Base-by-base conservation (phyloP, 2,888 invertebrate species). In the Pandemis cinnamomeana region DNA sequence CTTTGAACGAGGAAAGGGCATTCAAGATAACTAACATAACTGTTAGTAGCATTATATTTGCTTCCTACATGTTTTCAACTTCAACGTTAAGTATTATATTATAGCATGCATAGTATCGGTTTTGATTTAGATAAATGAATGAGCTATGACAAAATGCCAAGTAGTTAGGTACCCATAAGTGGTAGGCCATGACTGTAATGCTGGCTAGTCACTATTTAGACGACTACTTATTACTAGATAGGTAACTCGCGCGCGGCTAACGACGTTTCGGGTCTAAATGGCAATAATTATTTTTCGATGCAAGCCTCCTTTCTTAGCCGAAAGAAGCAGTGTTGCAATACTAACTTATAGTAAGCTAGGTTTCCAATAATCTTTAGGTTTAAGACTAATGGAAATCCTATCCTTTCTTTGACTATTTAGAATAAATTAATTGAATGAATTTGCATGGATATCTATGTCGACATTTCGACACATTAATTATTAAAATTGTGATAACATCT, bases 401-500 rank as follows among this genome's bases (percentile, higher is more conserved):
- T 77, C 78, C 78, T 83, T 82, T 84, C 77, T 80, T 80, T 82
- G 80, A 70, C 64, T 73, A 73, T 53, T 51, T 53, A 70, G 79
- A 77, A 78, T 81, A 82, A 80, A 82, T 80, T 79, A 84, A 78
- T 72, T 79, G 77, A 78, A 81, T 79, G 77, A 81, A 60, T 63
- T 73, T 77, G 77, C 79, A 71, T 81, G 78, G 78, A 80, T 79
- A 79, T 78, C 76, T 76, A 75, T 80, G 80, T 82, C 80, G 81
- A 83, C 80, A 78, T 85, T 79, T 82, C 80, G 81, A 83, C 80
- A 78, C 84, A 82, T 84, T 85, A 87, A 77, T 77, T 75, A 86
- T 87, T 89, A 88, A 86, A 86, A 92, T 89, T 93, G 93, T 94
- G 93, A 93, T 93, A 92, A 91, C 92, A 92, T 89, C 92, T 90